Base-by-base conservation (phyloP, 2,797 vertebrate genomes). In the Paramormyrops hopkinsi region DNA sequence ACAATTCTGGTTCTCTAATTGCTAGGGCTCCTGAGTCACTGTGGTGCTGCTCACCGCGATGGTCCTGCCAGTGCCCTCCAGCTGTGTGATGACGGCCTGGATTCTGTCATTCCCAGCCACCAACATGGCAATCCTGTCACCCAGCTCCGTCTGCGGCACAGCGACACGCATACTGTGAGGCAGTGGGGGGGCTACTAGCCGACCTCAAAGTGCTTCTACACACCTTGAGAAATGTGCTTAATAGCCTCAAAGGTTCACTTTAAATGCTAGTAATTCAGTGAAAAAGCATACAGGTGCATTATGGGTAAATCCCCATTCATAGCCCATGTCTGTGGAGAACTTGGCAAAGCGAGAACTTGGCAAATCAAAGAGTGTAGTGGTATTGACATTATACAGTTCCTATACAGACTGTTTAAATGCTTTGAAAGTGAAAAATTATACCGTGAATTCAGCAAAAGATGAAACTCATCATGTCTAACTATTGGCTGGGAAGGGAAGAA, bases 21-120 rank as follows among this genome's bases (percentile, higher is more conserved):
- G 76, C 76, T 44, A 46, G 19, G 33, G 69, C 29, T 76, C 69
- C 69, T 19, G 69, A 41, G 33, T 76, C 69, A 76, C 4, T 41
- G 69, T 41, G 69, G 51, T 46, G 41, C 82, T 76, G 89, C 87
- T 94, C 22, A 98, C 98, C 96, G 98, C 96, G 0, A 97, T 93
- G n/a, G 94, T 95, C 92, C 89, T 95, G 94, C 97, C 97, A 92
- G 96, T 96, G 83, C 97, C 96, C 88, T 98, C 97, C 97, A 98
- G 97, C 94, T 98, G 97, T 0, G 96, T 94, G 94, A 98, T 96
- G 92, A 97, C 93, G 0, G 96, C 96, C 93, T 99, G 97, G 93
- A 97, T 94, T 0, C 96, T 95, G 94, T 99, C 98, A 0, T 98
- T 98, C 37, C 96, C 96, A 0, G 97, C 97, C 89, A 98, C 97